Conservation (phyloP, 2,797 vertebrate species). For the Thamnophis elegans region DNA sequence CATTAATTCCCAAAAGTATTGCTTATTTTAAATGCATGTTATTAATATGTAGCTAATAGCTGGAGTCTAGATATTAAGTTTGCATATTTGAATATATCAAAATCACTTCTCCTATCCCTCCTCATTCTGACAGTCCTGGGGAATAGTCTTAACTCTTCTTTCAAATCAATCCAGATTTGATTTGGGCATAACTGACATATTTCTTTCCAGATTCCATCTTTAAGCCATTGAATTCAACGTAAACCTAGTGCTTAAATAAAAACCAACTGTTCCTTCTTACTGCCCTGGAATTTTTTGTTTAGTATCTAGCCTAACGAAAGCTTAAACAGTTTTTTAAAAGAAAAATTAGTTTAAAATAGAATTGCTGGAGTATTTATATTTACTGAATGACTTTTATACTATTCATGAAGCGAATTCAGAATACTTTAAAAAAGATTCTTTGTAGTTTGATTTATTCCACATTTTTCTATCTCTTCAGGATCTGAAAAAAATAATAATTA, state of each 20-base stretch:
- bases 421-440: neutral
- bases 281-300: neutral
- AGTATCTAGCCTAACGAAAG: neutral
- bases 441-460: conserved; percentile 1
- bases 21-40: neutral
- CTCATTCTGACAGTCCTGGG: neutral
- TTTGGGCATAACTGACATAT: neutral
- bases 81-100: neutral
- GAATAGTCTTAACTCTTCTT: neutral
- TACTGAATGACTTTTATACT: neutral
- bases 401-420: neutral
- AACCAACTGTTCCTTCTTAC: neutral
- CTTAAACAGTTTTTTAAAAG: neutral
- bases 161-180: neutral
- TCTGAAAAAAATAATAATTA: neutral
- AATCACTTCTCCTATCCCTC: neutral
- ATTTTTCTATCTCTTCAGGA: neutral
- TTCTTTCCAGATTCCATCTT: neutral
- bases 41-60: neutral
- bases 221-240: neutral
- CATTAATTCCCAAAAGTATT: neutral
- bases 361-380: neutral
- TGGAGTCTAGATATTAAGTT: neutral
- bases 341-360: neutral
- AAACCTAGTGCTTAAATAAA: neutral